Conservation (phyloP, 92 coral and sea anemone species). For the Plumapathes pennacea region DNA sequence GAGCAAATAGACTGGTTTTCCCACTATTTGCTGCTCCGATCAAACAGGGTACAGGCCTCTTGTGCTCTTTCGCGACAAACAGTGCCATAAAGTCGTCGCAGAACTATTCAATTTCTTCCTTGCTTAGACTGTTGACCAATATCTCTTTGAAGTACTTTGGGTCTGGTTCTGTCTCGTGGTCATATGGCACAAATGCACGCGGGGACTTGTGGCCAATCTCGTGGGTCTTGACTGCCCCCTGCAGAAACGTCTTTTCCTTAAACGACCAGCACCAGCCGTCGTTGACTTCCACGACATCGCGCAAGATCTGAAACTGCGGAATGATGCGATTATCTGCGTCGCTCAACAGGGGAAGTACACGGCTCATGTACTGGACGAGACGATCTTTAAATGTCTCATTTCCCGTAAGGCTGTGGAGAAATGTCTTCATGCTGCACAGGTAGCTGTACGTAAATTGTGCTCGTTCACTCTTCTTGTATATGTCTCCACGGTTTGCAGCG, state of each 20-base stretch:
- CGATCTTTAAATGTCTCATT: conserved; percentile 33
- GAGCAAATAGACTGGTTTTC: neutral
- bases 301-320: conserved; percentile 11
- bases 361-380: conserved; percentile 29
- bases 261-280: conserved; percentile 38
- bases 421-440: conserved; percentile 34
- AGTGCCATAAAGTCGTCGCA: neutral
- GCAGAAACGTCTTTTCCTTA: conserved; percentile 3
- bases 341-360: conserved; percentile 29
- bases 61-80: neutral
- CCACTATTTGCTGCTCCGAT: conserved; percentile 1
- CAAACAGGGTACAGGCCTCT: neutral
- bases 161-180: no score
- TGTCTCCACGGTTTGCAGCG: conserved; percentile 20
- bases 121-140: no score
- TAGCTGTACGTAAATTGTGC: conserved; percentile 13
- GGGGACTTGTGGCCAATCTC: no score
- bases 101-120: neutral
- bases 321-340: conserved; percentile 22
- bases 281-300: conserved; percentile 29
- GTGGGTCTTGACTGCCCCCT: neutral
- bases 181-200: no score
- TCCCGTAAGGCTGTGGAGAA: conserved; percentile 42
- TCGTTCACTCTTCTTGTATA: conserved; percentile 8
- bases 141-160: no score